Evolutionary conservation across 2,888 invertebrate species (phyloP).

Genomic region (Pheosia tremula): DNA sequence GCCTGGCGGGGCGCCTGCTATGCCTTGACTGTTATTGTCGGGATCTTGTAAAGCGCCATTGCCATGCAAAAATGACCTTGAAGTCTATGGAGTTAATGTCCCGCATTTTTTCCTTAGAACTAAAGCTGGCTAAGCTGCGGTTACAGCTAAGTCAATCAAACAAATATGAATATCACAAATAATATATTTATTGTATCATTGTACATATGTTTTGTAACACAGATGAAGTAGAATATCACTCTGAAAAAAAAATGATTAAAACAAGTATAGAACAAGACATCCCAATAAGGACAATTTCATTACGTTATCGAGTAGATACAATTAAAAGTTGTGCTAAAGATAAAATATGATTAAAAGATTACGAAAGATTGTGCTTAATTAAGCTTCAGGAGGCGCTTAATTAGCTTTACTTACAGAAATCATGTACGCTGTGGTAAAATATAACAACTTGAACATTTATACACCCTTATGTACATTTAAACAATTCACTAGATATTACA

Average conservation of each 20-base stretch:
- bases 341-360: constrained; percentile 48
- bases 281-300: constrained; percentile 67
- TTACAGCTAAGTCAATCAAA: constrained; percentile 27
- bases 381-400: constrained; percentile 34
- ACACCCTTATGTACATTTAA: constrained; percentile 43
- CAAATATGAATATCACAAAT: constrained; percentile 67
- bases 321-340: constrained; percentile 63
- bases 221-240: constrained; percentile 72
- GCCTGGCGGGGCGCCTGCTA: too few species aligned
- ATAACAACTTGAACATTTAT: constrained; percentile 47
- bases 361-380: constrained; percentile 48
- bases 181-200: constrained; percentile 78
- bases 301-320: constrained; percentile 30
- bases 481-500: constrained; percentile 30
- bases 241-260: constrained; percentile 62
- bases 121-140: not conserved
- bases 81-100: too few species aligned
- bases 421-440: constrained; percentile 54
- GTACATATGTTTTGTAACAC: constrained; percentile 77
- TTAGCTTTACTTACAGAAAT: constrained; percentile 11
- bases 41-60: too few species aligned
- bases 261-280: constrained; percentile 51
- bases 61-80: too few species aligned
- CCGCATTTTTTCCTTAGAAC: too few species aligned
- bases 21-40: too few species aligned